Conservation (phyloP, 2,888 invertebrate species). For the Panorpa germanica region DNA sequence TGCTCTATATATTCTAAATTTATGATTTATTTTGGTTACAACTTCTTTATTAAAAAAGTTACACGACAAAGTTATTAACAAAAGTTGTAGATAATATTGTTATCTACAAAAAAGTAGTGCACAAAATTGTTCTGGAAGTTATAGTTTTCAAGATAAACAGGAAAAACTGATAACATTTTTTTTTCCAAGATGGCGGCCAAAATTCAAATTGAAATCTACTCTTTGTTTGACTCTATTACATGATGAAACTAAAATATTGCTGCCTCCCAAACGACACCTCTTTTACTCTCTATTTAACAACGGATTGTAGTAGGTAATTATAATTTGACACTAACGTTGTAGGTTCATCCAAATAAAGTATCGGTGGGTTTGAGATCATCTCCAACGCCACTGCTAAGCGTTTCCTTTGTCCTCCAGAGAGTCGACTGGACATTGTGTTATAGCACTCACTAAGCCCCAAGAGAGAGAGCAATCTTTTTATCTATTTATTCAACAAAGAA, state of each 20-base stretch:
- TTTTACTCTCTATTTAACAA: conserved; percentile 2
- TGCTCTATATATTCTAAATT: no score
- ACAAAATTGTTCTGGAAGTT: no score
- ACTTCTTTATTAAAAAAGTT: no score
- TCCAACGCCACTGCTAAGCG: conserved; percentile 68
- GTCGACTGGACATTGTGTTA: conserved; percentile 45
- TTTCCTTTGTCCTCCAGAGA: conserved; percentile 75
- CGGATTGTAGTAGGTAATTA: not conserved
- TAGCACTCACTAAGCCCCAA: conserved; percentile 49
- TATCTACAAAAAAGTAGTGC: no score
- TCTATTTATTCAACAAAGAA: conserved; percentile 25
- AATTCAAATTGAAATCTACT: no score
- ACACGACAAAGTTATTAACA: no score
- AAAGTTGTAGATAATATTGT: no score
- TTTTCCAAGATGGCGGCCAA: no score
- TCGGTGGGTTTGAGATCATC: conserved; percentile 69
- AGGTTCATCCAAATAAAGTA: conserved; percentile 77
- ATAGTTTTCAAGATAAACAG: no score
- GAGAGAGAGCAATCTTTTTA: conserved; percentile 51
- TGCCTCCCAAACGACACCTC: not conserved
- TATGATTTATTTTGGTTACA: no score
- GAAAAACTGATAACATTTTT: no score
- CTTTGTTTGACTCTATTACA: not conserved
- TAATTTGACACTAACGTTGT: conserved; percentile 41
- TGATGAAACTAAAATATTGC: not conserved